Base-by-base conservation (phyloP, 1,140 invertebrate genomes). In the Octopus sinensis region DNA sequence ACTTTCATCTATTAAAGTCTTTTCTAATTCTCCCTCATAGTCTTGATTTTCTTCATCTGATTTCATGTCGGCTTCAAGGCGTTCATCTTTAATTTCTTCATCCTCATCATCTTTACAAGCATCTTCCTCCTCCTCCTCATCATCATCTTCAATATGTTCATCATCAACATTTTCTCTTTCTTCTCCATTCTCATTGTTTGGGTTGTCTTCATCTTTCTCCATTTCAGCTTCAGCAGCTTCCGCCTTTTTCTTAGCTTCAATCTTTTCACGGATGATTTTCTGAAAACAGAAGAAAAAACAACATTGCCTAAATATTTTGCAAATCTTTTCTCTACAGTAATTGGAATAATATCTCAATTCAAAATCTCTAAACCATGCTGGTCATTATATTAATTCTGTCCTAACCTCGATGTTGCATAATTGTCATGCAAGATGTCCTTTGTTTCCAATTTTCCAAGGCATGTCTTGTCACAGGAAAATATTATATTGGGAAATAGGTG, bases 201-300 rank as follows among this genome's bases (percentile, higher is more conserved):
- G 5, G n/a, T 78, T 56, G 13, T 68, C n/a, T 43, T 78, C 75
- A 10, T 51, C 78, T 56, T n/a, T 6, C 6, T 83, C 79, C 13
- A 53, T 5, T 9, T n/a, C 77, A 76, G 23, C 12, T 73, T 80
- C 78, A 54, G 68, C 23, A 78, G 51, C 71, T 5, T 77, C 53
- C 1, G 81, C 78, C 53, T 82, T 82, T n/a, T 85, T 83, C 17
- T 30, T 71, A 4, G 79, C 82, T 43, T 79, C 82, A 6, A 75
- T 79, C 17, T 83, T 81, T 52, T 68, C 81, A 80, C 83, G 80
- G 17, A 13, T 10, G 9, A 6, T 43, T 12, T 81, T 53, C 30
- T 81, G 10, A 52, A n/a, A 13, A 56, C 30, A 56, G 23, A 30
- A 62, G 52, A 23, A 52, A 10, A 81, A 17, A 78, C 30, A 43